These are phyloP conservation scores for Ophthalmolycus amberensis DNA, from an alignment of 2,113 vertebrate genomes.

Conservation along the genomic window DNA sequence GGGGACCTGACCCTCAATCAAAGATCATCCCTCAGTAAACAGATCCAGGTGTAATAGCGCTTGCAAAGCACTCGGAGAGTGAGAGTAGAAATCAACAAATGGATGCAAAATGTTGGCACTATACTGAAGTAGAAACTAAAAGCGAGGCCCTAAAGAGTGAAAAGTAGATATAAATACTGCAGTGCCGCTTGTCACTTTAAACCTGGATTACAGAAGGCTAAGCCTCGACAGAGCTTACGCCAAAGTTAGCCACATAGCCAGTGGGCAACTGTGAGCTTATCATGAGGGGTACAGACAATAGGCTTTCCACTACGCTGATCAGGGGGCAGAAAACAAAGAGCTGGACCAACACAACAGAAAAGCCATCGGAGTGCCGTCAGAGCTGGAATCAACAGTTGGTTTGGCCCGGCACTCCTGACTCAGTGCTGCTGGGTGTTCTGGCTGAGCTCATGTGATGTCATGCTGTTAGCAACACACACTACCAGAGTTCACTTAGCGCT, in stretches of 20 bases:
- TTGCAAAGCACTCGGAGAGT: background rate
- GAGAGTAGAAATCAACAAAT: constrained; percentile 26
- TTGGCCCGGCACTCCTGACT: constrained; percentile 14
- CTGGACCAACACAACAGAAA: constrained; percentile 38
- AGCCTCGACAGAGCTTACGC: constrained; percentile 76
- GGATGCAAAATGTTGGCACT: constrained; percentile 4
- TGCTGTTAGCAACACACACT: constrained; percentile 23
- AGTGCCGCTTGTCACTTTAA: constrained; percentile 76
- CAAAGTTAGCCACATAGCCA: constrained; percentile 80
- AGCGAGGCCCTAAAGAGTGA: constrained; percentile 46
- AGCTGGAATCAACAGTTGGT: constrained; percentile 55
- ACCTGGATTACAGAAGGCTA: constrained; percentile 81
- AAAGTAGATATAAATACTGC: constrained; percentile 79
- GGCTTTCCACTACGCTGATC: constrained; percentile 51
- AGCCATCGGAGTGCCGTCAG: constrained; percentile 1
- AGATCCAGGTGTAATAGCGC: constrained; percentile 1
- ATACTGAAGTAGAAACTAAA: constrained; percentile 33
- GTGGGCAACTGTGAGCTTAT: constrained; percentile 71
- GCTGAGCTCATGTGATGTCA: constrained; percentile 34
- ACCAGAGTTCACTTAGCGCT: constrained; percentile 26
- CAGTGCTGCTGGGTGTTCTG: constrained; percentile 21
- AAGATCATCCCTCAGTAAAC: constrained; percentile 17
- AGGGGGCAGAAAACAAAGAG: constrained; percentile 63
- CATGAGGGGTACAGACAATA: constrained; percentile 61
- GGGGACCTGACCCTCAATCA: background rate